A percentile compares a stretch with the other conserved stretches of the same genome.
Evolutionary conservation across 2,797 vertebrate genomes (phyloP).

Genomic region (Harpagifer antarcticus): DNA sequence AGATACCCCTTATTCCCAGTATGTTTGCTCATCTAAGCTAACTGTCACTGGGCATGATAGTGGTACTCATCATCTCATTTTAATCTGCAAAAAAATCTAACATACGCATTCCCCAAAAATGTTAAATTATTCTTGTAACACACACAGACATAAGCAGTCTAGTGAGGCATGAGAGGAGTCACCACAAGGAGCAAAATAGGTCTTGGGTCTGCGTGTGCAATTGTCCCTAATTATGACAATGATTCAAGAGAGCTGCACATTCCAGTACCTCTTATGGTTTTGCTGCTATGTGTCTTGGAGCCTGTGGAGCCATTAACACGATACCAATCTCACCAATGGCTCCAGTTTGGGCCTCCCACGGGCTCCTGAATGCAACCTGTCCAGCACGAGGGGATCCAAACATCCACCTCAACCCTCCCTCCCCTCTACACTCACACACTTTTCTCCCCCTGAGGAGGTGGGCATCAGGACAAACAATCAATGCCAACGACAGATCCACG

Average conservation of each 20-base stretch:
- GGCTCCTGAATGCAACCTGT: slow-evolving; percentile 80
- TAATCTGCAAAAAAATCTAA: slow-evolving; percentile 9
- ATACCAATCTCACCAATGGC: slow-evolving; percentile 88
- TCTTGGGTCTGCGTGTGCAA: slow-evolving; percentile 74
- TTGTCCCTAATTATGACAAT: slow-evolving; percentile 86
- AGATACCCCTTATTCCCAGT: neutral
- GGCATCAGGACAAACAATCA: slow-evolving; percentile 81
- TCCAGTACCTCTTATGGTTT: slow-evolving; percentile 85
- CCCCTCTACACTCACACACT: slow-evolving; percentile 46
- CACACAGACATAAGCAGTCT: slow-evolving; percentile 25
- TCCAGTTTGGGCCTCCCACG: slow-evolving; percentile 84
- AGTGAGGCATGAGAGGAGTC: slow-evolving; percentile 43
- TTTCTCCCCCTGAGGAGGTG: slow-evolving; percentile 61
- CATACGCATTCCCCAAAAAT: slow-evolving; percentile 16
- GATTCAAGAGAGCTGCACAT: slow-evolving; percentile 83
- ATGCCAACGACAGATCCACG: slow-evolving; percentile 84
- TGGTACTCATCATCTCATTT: slow-evolving; percentile 10
- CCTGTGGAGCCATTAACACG: slow-evolving; percentile 86
- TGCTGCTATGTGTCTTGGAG: slow-evolving; percentile 82
- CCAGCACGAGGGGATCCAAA: slow-evolving; percentile 70
- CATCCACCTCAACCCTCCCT: slow-evolving; percentile 45
- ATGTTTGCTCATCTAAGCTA: slow-evolving; percentile 1
- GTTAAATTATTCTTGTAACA: slow-evolving; percentile 11
- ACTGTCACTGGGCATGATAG: neutral
- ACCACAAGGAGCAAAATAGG: slow-evolving; percentile 72